Percentiles rank a stretch among this genome's conserved stretches.
These are phyloP conservation scores for Aurelia aurita complex sp. Pacific DNA, from an alignment of 30 jellyfish, hydroid and myxozoan genomes.

Conservation along the genomic window DNA sequence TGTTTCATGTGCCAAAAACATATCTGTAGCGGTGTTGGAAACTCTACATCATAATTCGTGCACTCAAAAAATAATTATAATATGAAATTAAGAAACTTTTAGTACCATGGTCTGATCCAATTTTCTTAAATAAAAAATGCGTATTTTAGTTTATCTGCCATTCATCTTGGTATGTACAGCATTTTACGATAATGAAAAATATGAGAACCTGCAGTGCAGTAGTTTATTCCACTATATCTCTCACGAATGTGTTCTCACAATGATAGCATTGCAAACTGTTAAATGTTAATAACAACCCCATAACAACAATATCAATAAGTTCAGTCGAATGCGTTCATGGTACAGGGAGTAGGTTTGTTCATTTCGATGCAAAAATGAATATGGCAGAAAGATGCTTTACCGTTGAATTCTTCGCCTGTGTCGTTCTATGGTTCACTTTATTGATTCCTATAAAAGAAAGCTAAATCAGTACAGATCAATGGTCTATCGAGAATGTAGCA, in stretches of 20 bases:
- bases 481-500: not conserved
- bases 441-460: conserved; percentile 6
- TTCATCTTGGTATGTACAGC: not conserved
- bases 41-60: conserved; percentile 2
- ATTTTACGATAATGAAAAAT: not conserved
- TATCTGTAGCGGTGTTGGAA: not conserved
- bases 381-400: conserved; percentile 1
- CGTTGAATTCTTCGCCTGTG: conserved; percentile 15
- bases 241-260: not conserved
- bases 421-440: conserved; percentile 3
- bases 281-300: not conserved
- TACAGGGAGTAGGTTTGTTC: not conserved
- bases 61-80: not conserved
- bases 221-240: not conserved
- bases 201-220: conserved; percentile 2
- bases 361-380: not conserved
- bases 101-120: conserved; percentile 1
- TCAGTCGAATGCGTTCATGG: not conserved
- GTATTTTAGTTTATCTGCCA: not conserved
- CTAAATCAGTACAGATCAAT: not conserved
- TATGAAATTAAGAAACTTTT: not conserved
- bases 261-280: not conserved
- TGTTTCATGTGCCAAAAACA: no score
- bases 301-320: not conserved
- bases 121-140: not conserved